phyloP scores from a whole-genome alignment of 2,113 vertebrate species.

The Neotragus pygmaeus region DNA sequence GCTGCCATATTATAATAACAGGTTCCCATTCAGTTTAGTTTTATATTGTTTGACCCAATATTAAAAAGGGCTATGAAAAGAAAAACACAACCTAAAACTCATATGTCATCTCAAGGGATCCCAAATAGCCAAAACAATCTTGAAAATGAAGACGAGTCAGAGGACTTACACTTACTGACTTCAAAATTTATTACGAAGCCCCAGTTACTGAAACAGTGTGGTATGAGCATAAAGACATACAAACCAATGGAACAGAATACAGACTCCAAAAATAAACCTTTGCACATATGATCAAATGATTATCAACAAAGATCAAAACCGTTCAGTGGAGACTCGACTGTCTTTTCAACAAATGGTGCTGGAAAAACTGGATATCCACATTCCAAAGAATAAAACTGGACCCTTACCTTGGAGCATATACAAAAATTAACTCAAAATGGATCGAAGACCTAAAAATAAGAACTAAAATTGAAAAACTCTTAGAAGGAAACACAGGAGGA shows the following conservation, averaged over 20 bases:
- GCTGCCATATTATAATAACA: not conserved
- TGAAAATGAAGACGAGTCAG: not conserved
- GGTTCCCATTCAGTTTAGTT: not conserved
- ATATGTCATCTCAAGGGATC: not conserved
- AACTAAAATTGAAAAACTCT: not conserved
- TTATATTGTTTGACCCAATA: not conserved
- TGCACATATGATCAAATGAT: not conserved
- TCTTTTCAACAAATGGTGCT: not conserved
- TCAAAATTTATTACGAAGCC: not conserved
- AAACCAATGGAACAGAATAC: not conserved
- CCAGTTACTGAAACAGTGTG: not conserved
- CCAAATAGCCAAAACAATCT: not conserved
- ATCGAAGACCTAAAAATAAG: not conserved
- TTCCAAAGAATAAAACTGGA: not conserved
- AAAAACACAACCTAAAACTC: slow-evolving; percentile 15
- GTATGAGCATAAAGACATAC: not conserved
- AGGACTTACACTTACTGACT: not conserved
- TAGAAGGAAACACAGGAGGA: not conserved
- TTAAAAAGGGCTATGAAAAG: not conserved
- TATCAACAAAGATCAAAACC: not conserved
- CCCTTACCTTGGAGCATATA: not conserved
- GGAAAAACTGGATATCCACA: not conserved
- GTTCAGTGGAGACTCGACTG: not conserved
- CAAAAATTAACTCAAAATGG: not conserved
- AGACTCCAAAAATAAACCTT: not conserved